Conservation (phyloP, 92 coral and sea anemone species). For the Heliopora coerulea region DNA sequence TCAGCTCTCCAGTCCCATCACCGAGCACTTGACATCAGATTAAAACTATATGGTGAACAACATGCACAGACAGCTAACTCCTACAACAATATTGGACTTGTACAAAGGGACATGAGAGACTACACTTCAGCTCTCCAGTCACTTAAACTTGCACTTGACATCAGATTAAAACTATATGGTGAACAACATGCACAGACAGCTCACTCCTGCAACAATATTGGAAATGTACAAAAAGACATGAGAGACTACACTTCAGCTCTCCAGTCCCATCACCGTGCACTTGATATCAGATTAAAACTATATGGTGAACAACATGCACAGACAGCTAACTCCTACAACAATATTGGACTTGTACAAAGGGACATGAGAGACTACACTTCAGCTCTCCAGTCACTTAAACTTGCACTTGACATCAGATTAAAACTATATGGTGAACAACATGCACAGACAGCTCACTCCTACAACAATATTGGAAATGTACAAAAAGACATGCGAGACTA, state of each 20-base stretch:
- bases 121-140: conserved; percentile 1
- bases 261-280: conserved; percentile 3
- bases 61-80: conserved; percentile 1
- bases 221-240: not conserved
- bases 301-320: not conserved
- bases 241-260: conserved; percentile 2
- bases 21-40: not conserved
- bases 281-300: conserved; percentile 2
- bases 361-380: not conserved
- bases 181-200: conserved; percentile 12
- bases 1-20: conserved; percentile 26
- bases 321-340: not conserved
- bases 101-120: not conserved
- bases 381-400: conserved; percentile 5
- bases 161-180: not conserved
- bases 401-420: conserved; percentile 26
- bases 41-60: conserved; percentile 34
- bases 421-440: conserved; percentile 10
- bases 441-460: not conserved
- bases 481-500: too few species aligned
- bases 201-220: not conserved
- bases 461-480: not conserved
- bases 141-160: conserved; percentile 8
- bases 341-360: not conserved
- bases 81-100: not conserved